These are phyloP conservation scores for Corynorhinus townsendii DNA, from an alignment of 2,113 vertebrate species.

Conservation along the genomic window DNA sequence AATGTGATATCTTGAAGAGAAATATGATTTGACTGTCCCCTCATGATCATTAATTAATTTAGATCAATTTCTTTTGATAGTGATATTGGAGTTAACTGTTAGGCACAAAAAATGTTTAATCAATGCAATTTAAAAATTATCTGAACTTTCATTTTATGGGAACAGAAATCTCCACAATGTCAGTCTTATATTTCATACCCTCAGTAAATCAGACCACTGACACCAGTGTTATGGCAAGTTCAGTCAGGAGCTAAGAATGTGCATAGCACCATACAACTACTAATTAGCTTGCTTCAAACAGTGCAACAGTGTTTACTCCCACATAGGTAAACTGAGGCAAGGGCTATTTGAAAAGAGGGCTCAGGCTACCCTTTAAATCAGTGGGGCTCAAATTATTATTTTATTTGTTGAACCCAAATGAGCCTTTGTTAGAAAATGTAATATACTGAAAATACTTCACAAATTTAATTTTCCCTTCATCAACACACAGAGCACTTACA, in stretches of 20 bases:
- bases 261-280: not conserved
- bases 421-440: slow-evolving; percentile 35
- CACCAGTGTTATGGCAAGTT: not conserved
- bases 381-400: not conserved
- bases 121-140: slow-evolving; percentile 38
- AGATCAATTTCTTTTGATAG: slow-evolving; percentile 30
- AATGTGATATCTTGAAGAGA: slow-evolving; percentile 33
- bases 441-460: slow-evolving; percentile 36
- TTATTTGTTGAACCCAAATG: slow-evolving; percentile 43
- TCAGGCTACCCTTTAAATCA: not conserved
- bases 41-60: slow-evolving; percentile 56
- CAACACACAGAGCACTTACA: slow-evolving; percentile 30
- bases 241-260: not conserved
- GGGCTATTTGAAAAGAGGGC: not conserved
- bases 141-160: slow-evolving; percentile 34
- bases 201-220: not conserved
- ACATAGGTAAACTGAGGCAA: slow-evolving; percentile 32
- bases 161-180: not conserved
- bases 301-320: not conserved
- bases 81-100: slow-evolving; percentile 40
- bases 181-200: not conserved
- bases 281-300: not conserved
- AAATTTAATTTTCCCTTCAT: slow-evolving; percentile 46
- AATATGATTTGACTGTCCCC: slow-evolving; percentile 13
- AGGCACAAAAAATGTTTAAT: slow-evolving; percentile 42